Evolutionary conservation across 2,797 vertebrate species (phyloP).

Genomic region (Amniataba percoides): DNA sequence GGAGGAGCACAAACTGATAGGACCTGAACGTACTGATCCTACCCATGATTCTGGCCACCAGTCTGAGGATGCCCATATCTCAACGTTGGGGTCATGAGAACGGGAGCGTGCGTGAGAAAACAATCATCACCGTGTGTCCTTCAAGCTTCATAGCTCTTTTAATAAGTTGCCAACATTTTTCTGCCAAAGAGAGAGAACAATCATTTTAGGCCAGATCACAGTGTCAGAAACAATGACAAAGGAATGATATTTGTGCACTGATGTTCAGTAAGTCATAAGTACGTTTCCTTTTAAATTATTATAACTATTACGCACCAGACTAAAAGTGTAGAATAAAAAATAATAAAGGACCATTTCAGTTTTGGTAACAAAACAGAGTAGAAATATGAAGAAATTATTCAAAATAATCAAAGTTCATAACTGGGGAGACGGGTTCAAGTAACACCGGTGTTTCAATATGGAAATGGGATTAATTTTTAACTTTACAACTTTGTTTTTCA

Average conservation of each 20-base stretch:
- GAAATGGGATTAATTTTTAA: background rate
- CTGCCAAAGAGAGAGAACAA: constrained; percentile 58
- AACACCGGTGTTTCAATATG: too few relatives aligned
- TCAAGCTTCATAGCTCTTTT: constrained; percentile 1
- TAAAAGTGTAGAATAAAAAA: too few relatives aligned
- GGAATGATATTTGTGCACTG: too few relatives aligned
- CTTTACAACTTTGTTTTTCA: background rate
- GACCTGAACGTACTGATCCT: constrained; percentile 88
- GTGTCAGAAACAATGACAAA: too few relatives aligned
- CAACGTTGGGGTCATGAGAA: constrained; percentile 60
- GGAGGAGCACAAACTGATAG: constrained; percentile 89
- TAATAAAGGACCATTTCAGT: too few relatives aligned
- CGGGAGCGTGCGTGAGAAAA: constrained; percentile 9
- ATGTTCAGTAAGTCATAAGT: too few relatives aligned
- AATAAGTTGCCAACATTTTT: constrained; percentile 3
- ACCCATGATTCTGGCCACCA: constrained; percentile 82
- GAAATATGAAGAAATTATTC: too few relatives aligned
- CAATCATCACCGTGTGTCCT: constrained; percentile 44
- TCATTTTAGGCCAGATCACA: background rate
- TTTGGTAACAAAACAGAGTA: too few relatives aligned
- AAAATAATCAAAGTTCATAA: too few relatives aligned
- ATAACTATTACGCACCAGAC: too few relatives aligned
- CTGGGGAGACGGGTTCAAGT: too few relatives aligned
- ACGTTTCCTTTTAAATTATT: too few relatives aligned
- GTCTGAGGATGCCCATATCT: constrained; percentile 82